phyloP scores from a whole-genome alignment of 2,797 vertebrate species.

The Numenius phaeopus region DNA sequence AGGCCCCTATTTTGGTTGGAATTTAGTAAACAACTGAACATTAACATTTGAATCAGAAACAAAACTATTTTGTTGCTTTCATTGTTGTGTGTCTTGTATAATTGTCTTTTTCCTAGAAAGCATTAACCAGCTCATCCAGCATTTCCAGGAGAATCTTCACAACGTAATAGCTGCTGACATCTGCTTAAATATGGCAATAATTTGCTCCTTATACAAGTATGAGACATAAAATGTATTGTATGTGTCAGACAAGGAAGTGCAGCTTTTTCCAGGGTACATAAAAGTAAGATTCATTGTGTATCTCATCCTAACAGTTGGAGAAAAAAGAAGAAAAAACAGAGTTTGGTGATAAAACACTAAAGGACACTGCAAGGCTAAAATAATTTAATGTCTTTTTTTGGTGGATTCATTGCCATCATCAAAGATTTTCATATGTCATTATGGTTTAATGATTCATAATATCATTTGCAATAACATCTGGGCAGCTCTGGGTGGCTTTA shows the following conservation, averaged over 20 bases:
- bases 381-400: background rate
- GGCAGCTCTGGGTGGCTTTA: background rate
- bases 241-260: slow-evolving; percentile 9
- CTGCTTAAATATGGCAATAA: slow-evolving; percentile 67
- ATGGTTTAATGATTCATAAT: background rate
- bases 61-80: background rate
- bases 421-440: background rate
- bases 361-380: background rate
- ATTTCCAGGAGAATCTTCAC: slow-evolving; percentile 49
- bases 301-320: background rate
- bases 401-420: background rate
- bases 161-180: slow-evolving; percentile 49
- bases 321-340: background rate
- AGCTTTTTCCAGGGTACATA: slow-evolving; percentile 25
- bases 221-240: background rate
- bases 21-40: background rate
- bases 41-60: slow-evolving; percentile 36
- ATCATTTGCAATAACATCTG: background rate
- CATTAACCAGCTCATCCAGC: slow-evolving; percentile 16
- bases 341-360: background rate
- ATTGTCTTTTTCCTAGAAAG: slow-evolving; percentile 57
- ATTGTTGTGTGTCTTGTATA: slow-evolving; percentile 29
- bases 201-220: slow-evolving; percentile 59
- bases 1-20: background rate
- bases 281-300: slow-evolving; percentile 47